Evolutionary conservation across 1,140 invertebrate genomes (phyloP).

Genomic region (Oryzaephilus surinamensis): DNA sequence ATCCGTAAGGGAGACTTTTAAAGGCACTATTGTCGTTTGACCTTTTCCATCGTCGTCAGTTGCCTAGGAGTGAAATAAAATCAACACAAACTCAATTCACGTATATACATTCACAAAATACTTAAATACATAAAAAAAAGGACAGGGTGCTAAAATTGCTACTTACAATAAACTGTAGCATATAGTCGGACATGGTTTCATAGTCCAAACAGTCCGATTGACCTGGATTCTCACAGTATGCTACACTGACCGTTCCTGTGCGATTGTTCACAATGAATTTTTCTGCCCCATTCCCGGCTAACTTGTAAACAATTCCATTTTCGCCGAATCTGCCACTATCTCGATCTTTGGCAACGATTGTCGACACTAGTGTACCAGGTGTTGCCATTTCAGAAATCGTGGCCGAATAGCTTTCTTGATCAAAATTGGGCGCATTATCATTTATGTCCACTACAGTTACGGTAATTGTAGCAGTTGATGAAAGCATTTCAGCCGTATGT

Average conservation of each 20-base stretch:
- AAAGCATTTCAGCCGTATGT: conserved; percentile 60
- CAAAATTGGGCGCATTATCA: conserved; percentile 77
- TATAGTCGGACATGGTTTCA: conserved; percentile 72
- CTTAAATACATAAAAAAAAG: neutral
- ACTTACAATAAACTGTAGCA: conserved; percentile 70
- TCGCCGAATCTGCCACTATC: conserved; percentile 65
- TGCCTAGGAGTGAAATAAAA: conserved; percentile 43
- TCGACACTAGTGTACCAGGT: conserved; percentile 58
- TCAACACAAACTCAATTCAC: neutral
- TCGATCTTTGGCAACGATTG: conserved; percentile 69
- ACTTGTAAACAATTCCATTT: conserved; percentile 70
- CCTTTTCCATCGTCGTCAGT: conserved; percentile 74
- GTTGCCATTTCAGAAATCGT: conserved; percentile 61
- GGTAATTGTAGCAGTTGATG: conserved; percentile 78
- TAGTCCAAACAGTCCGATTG: conserved; percentile 69
- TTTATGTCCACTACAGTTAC: conserved; percentile 79
- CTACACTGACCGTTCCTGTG: conserved; percentile 73
- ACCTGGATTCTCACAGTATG: conserved; percentile 57
- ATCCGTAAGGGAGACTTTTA: conserved; percentile 69
- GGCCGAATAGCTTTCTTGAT: conserved; percentile 60
- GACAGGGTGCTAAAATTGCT: conserved; percentile 4
- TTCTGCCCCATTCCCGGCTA: conserved; percentile 75
- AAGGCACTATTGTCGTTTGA: conserved; percentile 60
- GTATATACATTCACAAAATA: neutral
- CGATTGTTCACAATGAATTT: conserved; percentile 70